Conservation (phyloP, 2,888 invertebrate species). For the Thereva unica region DNA sequence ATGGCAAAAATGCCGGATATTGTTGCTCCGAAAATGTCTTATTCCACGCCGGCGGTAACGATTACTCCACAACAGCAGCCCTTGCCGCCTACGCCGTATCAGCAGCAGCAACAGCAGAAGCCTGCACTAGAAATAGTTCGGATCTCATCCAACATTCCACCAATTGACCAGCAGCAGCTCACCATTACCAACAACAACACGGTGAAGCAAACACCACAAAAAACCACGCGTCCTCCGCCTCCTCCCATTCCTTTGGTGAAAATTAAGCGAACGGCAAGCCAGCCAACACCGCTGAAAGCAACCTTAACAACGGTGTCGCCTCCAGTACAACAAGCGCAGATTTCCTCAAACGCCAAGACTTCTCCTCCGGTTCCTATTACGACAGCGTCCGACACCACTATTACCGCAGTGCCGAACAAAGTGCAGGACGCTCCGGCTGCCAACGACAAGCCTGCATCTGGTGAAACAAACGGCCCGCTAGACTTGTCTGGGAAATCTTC, state of each 20-base stretch:
- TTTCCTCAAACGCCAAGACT: constrained; percentile 38
- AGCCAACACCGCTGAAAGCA: constrained; percentile 43
- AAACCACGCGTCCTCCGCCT: constrained; percentile 59
- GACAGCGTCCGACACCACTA: background rate
- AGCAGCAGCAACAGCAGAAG: constrained; percentile 43
- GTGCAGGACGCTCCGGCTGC: constrained; percentile 45
- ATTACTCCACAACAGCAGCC: constrained; percentile 42
- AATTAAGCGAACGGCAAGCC: constrained; percentile 56
- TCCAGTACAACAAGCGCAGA: constrained; percentile 45
- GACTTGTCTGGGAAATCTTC: constrained; percentile 61
- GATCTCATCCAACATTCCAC: constrained; percentile 46
- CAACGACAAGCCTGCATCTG: constrained; percentile 48
- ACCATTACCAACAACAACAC: constrained; percentile 40
- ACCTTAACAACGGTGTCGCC: constrained; percentile 44
- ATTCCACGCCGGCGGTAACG: constrained; percentile 42
- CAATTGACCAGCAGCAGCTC: constrained; percentile 41
- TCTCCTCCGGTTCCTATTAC: background rate
- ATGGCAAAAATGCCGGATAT: constrained; percentile 45
- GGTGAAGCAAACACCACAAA: constrained; percentile 47
- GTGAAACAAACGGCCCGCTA: constrained; percentile 61
- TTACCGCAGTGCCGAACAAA: constrained; percentile 41
- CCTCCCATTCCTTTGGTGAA: constrained; percentile 62
- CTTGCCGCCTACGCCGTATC: constrained; percentile 39
- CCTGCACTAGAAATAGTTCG: constrained; percentile 53
- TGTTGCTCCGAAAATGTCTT: constrained; percentile 3